Evolutionary conservation across 2,888 invertebrate genomes (phyloP).

Genomic region (Cheilosia scutellata): DNA sequence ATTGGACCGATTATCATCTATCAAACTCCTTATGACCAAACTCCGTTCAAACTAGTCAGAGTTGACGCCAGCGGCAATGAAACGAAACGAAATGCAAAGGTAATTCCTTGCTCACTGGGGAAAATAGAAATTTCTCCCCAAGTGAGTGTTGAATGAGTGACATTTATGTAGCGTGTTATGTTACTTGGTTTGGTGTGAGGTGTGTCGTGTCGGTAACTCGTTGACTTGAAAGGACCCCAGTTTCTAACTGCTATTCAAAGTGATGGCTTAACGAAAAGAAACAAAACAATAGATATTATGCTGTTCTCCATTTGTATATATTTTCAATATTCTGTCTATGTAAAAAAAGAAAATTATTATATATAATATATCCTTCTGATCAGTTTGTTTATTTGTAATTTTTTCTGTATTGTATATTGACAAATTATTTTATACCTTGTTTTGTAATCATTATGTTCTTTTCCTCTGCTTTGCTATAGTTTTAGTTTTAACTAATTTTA

Average conservation of each 20-base stretch:
- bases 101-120: too few species aligned
- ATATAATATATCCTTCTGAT: slow-evolving; percentile 68
- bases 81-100: too few species aligned
- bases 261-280: neutral
- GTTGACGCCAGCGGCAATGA: too few species aligned
- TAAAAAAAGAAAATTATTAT: slow-evolving; percentile 73
- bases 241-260: neutral
- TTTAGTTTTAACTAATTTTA: slow-evolving; percentile 49
- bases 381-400: slow-evolving; percentile 46
- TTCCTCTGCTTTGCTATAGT: slow-evolving; percentile 44
- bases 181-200: too few species aligned
- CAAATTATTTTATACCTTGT: slow-evolving; percentile 58
- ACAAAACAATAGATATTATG: slow-evolving; percentile 52
- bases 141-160: too few species aligned
- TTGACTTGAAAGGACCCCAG: too few species aligned
- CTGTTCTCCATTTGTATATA: slow-evolving; percentile 75
- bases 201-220: too few species aligned
- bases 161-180: too few species aligned
- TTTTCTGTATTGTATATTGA: slow-evolving; percentile 56
- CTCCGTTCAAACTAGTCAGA: too few species aligned
- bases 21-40: too few species aligned
- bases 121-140: too few species aligned
- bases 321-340: slow-evolving; percentile 76
- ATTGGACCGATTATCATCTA: too few species aligned
- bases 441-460: slow-evolving; percentile 61